phyloP scores from a whole-genome alignment of 2,888 invertebrate species.

The Argynnis bischoffii region DNA sequence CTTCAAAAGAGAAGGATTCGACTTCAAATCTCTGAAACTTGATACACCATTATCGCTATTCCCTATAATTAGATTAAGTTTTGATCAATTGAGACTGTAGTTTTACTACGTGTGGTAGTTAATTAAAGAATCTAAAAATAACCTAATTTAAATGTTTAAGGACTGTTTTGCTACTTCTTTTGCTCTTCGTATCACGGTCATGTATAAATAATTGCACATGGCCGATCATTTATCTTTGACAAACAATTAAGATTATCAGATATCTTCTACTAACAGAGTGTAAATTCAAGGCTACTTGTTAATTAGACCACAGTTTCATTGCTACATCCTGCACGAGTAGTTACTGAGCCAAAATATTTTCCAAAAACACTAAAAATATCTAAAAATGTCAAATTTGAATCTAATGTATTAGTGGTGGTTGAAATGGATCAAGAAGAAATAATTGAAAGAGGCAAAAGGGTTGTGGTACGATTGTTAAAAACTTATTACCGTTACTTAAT shows the following conservation, averaged over 20 bases:
- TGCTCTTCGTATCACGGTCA: slow-evolving; percentile 16
- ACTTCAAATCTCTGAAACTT: too few relatives aligned
- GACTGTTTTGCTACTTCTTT: slow-evolving; percentile 4
- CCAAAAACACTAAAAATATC: not conserved
- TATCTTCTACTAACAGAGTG: slow-evolving; percentile 52
- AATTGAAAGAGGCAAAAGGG: slow-evolving; percentile 49
- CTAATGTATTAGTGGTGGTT: not conserved
- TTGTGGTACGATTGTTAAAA: slow-evolving; percentile 47
- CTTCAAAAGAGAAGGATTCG: too few relatives aligned
- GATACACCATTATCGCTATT: too few relatives aligned
- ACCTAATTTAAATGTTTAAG: not conserved
- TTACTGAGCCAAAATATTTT: not conserved
- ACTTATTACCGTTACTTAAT: not conserved
- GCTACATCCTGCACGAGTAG: slow-evolving; percentile 18
- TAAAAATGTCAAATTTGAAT: not conserved
- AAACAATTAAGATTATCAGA: slow-evolving; percentile 53
- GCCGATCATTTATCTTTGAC: slow-evolving; percentile 54
- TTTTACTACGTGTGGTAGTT: too few relatives aligned
- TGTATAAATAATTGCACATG: slow-evolving; percentile 51
- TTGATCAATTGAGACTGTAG: too few relatives aligned
- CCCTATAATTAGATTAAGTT: too few relatives aligned
- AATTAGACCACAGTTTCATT: slow-evolving; percentile 27
- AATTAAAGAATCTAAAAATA: not conserved
- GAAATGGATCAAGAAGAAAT: slow-evolving; percentile 47
- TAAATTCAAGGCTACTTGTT: slow-evolving; percentile 49